phyloP scores from a whole-genome alignment of 2,113 vertebrate genomes.

The Thunnus thynnus region DNA sequence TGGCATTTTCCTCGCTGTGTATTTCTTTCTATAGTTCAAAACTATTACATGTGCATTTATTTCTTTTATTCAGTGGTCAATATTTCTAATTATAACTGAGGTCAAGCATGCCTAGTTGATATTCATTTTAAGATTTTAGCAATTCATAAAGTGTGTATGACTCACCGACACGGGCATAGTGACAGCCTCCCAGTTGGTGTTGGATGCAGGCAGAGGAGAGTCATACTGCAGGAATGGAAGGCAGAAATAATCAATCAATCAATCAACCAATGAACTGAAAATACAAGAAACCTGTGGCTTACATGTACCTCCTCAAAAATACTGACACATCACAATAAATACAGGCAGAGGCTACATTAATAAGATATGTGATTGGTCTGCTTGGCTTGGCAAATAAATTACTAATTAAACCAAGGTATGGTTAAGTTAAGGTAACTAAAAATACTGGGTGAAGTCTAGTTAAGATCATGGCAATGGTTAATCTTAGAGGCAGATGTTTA shows the following conservation, averaged over 20 bases:
- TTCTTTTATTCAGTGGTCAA: background rate
- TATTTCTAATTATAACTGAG: background rate
- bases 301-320: no score
- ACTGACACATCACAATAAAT: background rate
- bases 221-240: conserved; percentile 51
- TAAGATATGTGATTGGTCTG: no score
- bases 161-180: conserved; percentile 68
- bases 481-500: no score
- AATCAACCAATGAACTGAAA: background rate
- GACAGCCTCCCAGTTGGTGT: conserved; percentile 74
- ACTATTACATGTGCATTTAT: background rate
- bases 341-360: no score
- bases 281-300: no score
- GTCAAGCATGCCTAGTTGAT: background rate
- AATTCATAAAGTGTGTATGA: conserved; percentile 18
- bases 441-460: no score
- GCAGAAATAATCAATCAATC: background rate
- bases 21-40: background rate
- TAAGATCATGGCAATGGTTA: background rate
- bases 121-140: background rate
- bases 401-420: no score
- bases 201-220: conserved; percentile 56
- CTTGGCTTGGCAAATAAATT: no score
- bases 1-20: background rate
- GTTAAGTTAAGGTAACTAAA: no score